phyloP scores from a whole-genome alignment of 92 coral and sea anemone genomes.

The Chrysogorgia sp. region DNA sequence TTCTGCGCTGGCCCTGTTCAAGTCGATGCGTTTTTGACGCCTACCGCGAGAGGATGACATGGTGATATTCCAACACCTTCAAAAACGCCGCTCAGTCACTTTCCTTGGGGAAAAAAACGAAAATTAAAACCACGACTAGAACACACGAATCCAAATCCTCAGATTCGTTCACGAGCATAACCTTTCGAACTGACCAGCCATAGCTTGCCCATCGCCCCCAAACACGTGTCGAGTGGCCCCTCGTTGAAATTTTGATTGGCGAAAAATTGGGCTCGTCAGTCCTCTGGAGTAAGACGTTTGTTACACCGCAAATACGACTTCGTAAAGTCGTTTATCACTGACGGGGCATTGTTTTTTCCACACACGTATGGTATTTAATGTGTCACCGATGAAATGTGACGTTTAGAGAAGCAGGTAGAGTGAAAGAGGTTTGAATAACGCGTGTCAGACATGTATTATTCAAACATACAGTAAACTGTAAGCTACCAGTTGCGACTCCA shows the following conservation, averaged over 20 bases:
- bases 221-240: no score
- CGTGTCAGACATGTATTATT: slow-evolving; percentile 28
- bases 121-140: not conserved
- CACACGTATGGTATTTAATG: not conserved
- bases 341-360: not conserved
- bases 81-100: not conserved
- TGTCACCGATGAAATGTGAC: slow-evolving; percentile 4
- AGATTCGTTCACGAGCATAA: no score
- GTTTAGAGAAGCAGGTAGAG: slow-evolving; percentile 14
- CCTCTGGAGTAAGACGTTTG: no score
- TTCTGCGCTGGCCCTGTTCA: slow-evolving; percentile 85
- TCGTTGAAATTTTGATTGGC: no score
- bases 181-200: no score
- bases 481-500: not conserved
- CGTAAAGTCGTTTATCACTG: not conserved
- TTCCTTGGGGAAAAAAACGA: not conserved
- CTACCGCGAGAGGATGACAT: slow-evolving; percentile 21
- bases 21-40: slow-evolving; percentile 76
- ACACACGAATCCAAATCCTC: no score
- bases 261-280: no score
- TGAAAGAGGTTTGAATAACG: not conserved
- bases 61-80: slow-evolving; percentile 1
- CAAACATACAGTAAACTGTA: slow-evolving; percentile 35
- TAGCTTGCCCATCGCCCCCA: no score
- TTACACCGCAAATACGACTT: not conserved